Evolutionary conservation across 2,888 invertebrate species (phyloP), one percentile per base, ranked within the genome.

Genomic region (Leucozona laternaria): DNA sequence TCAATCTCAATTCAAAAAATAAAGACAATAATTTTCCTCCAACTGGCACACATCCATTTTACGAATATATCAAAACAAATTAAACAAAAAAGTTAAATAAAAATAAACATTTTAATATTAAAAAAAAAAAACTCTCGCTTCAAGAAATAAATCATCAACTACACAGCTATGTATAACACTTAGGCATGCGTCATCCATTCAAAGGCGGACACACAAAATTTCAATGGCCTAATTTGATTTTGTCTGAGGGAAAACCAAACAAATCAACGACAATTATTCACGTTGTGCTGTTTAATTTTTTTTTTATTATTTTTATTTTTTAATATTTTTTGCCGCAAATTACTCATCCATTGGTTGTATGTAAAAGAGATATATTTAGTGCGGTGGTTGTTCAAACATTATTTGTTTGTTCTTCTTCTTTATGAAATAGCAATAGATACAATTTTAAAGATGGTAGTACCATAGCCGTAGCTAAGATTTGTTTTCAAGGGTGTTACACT

Each of bases 121-220:
- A 72, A 34, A 48, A 34, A 25, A 20, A n/a, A 11, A 50, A 60
- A 48, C 10, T 6, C 6, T 40, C 40, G 50, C 53, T 50, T 25
- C 13, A 20, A 79, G 28, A 79, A 68, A 60, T 60, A 53, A 60
- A 70, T 62, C 15, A 70, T 55, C 8, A 28, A 25, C 50, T 15
- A 25, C n/a, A n/a, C n/a, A n/a, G n/a, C n/a, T 11, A 17, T 11
- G 22, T 17, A 15, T 40, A 15, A 6, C n/a, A 20, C 13, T 1
- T 34, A 40, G 40, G 20, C 13, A 78, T 78, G 58, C 58, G 68
- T 70, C 66, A 77, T 48, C 17, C 28, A 68, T 11, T 20, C 17
- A 48, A 25, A 45, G 66, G 20, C 45, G 66, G 34, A 20, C 53
- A 43, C n/a, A 58, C 48, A 40, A 40, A 22, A 37, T 77, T 45